These are phyloP conservation scores for Tyria jacobaeae DNA, from an alignment of 2,888 invertebrate species.

Conservation along the genomic window DNA sequence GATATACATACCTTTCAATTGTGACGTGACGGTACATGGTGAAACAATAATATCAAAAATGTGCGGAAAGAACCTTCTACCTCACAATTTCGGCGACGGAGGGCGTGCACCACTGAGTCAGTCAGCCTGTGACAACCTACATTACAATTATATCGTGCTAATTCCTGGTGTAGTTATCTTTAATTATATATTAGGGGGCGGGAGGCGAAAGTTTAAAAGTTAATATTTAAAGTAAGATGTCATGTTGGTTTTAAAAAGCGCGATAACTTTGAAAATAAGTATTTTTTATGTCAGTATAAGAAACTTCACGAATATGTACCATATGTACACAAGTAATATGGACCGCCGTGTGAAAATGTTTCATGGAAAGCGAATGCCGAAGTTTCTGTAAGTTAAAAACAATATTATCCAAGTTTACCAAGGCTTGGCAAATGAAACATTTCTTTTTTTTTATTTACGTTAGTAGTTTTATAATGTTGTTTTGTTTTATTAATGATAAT, in stretches of 20 bases:
- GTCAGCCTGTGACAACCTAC: too few species aligned
- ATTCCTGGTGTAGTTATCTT: too few species aligned
- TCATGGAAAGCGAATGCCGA: constrained; percentile 53
- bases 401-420: constrained; percentile 27
- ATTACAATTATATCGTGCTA: too few species aligned
- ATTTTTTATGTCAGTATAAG: constrained; percentile 45
- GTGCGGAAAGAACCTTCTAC: too few species aligned
- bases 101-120: too few species aligned
- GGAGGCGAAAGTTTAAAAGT: too few species aligned
- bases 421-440: not conserved
- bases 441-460: not conserved
- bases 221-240: constrained; percentile 23
- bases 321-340: constrained; percentile 46
- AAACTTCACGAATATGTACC: constrained; percentile 38
- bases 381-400: constrained; percentile 46
- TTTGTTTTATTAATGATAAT: not conserved
- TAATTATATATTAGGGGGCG: too few species aligned
- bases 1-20: too few species aligned
- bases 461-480: not conserved
- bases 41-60: too few species aligned
- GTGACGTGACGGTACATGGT: too few species aligned
- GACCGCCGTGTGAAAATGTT: constrained; percentile 53
- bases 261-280: constrained; percentile 46
- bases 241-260: constrained; percentile 24
- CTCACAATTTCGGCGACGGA: too few species aligned